Conservation (phyloP, 2,113 vertebrate species). For the Budorcas taxicolor region DNA sequence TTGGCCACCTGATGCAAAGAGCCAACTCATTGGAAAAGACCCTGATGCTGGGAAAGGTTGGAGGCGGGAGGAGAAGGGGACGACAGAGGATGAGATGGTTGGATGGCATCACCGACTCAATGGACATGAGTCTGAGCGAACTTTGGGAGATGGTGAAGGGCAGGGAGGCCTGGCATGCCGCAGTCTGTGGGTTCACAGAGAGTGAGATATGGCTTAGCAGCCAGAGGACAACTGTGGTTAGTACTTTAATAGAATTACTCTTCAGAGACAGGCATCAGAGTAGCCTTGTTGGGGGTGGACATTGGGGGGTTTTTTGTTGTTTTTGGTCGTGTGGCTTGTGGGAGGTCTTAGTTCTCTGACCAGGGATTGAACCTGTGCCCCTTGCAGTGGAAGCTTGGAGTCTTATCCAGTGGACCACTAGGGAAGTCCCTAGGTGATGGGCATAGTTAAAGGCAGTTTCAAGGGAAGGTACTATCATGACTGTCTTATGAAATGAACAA, state of each 20-base stretch:
- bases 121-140: no score
- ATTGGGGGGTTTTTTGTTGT: neutral
- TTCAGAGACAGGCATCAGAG: neutral
- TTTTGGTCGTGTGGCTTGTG: neutral
- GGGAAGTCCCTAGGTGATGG: neutral
- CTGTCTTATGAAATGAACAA: neutral
- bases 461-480: neutral
- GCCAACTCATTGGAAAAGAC: neutral
- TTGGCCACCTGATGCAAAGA: neutral
- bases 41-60: neutral
- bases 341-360: neutral
- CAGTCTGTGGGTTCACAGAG: no score
- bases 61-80: neutral
- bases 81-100: neutral
- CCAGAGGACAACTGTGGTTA: neutral
- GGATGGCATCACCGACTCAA: neutral
- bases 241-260: neutral
- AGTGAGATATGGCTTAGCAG: no score
- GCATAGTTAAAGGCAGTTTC: neutral
- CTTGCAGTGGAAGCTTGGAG: neutral
- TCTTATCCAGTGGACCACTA: neutral
- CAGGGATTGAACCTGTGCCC: neutral
- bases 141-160: no score
- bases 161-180: no score
- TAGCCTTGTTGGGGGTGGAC: neutral